Evolutionary conservation across 2,888 invertebrate species (phyloP), one percentile per base, ranked within the genome.

Genomic region (Rambutsinella grinnellia): DNA sequence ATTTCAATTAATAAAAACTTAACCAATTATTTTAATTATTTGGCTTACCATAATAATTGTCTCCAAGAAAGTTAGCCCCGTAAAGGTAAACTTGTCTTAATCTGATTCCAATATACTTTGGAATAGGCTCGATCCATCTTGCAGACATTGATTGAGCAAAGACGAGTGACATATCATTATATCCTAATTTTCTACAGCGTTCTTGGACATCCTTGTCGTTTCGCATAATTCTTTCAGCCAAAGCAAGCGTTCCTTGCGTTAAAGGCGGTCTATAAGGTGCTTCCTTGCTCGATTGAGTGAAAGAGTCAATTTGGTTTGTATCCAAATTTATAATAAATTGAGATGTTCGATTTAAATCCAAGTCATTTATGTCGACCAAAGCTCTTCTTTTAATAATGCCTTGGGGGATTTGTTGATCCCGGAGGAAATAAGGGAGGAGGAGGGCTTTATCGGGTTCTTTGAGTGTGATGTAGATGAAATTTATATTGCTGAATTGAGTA

Each of bases 81-180:
- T 51, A 65, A 5, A 65, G 6, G 27, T 51, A 65, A 6, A 49
- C n/a, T 23, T 65, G 65, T 26, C 21, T 24, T 2, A 65, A 53
- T 6, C 65, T 17, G 26, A n/a, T 8, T 8, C 65, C 65, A 3
- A 2, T 6, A n/a, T 51, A 65, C 19, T 65, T 27, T 13, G 51
- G 51, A 8, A n/a, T 8, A 26, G 49, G 51, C 15, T 53, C 65
- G 19, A 51, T 17, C 15, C 53, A 65, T 2, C 65, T 53, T 6
- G 53, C 53, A 5, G 6, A n/a, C n/a, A n/a, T n/a, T n/a, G n/a
- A n/a, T n/a, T n/a, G n/a, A n/a, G n/a, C n/a, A n/a, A n/a, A n/a
- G n/a, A 83, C 66, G 26, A 80, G 54, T n/a, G 65, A 51, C 71
- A 81, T 76, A 66, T 83, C 62, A 6, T 66, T 49, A 28, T 76